Percentiles rank a stretch among this genome's conserved stretches.
Evolutionary conservation across 2,888 invertebrate genomes (phyloP).

Genomic region (Nephrotoma flavescens): DNA sequence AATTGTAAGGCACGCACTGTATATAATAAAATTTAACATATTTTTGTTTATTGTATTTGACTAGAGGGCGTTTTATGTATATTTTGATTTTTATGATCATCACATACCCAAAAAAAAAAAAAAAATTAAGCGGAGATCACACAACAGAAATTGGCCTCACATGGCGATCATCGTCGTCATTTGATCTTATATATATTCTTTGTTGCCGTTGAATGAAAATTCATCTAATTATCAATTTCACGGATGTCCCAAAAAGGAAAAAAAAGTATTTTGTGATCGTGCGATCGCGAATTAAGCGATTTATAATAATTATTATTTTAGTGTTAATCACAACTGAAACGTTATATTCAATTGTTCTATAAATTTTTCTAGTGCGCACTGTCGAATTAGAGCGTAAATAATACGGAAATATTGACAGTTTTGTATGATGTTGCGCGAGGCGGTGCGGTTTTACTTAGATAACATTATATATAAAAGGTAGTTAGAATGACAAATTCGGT

Average conservation of each 20-base stretch:
- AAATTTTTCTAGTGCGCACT: not conserved
- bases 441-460: not conserved
- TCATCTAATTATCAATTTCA: not conserved
- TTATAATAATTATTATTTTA: not conserved
- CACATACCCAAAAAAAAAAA: not conserved
- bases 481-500: not conserved
- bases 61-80: not conserved
- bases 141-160: not conserved
- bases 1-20: not conserved
- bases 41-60: not conserved
- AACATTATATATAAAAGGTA: not conserved
- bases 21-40: not conserved
- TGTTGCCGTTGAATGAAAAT: not conserved
- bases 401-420: not conserved
- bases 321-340: not conserved
- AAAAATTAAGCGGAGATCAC: not conserved
- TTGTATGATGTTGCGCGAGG: not conserved
- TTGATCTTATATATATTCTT: not conserved
- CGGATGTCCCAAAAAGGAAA: not conserved
- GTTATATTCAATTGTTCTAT: not conserved
- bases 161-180: not conserved
- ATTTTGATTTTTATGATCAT: not conserved
- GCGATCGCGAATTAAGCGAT: not conserved
- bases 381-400: not conserved
- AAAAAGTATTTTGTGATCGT: not conserved